phyloP scores from a whole-genome alignment of 2,888 invertebrate genomes.

The Leptogaster cylindrica region DNA sequence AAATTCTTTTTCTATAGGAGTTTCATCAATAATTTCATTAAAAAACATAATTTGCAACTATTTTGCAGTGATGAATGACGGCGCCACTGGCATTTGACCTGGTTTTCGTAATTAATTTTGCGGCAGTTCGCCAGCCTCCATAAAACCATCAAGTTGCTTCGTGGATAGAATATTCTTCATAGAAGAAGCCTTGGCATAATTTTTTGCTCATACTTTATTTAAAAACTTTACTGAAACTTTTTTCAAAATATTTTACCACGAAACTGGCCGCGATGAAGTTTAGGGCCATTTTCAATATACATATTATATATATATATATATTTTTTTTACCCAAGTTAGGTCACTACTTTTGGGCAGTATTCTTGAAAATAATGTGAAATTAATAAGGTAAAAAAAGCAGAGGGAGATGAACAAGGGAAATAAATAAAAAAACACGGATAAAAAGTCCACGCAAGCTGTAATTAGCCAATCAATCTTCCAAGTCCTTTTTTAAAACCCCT shows the following conservation, averaged over 20 bases:
- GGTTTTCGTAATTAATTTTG: not conserved
- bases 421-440: not conserved
- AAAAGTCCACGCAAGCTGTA: not conserved
- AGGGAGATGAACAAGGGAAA: not conserved
- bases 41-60: no score
- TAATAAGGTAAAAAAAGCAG: not conserved
- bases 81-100: not conserved
- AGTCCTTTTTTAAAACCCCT: constrained; percentile 2
- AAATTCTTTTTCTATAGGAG: no score
- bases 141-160: not conserved
- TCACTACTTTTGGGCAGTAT: not conserved
- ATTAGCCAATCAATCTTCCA: constrained; percentile 33
- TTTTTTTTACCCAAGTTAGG: no score
- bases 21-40: no score
- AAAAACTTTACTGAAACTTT: constrained; percentile 5
- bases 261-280: constrained; percentile 4
- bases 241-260: not conserved
- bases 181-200: no score
- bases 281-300: not conserved
- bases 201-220: not conserved
- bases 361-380: not conserved
- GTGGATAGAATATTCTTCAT: not conserved
- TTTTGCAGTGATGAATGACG: not conserved
- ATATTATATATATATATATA: no score
- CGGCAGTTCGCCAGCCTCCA: not conserved